Evolutionary conservation across 1,140 invertebrate species (phyloP).

Genomic region (Plectrocnemia conspersa): DNA sequence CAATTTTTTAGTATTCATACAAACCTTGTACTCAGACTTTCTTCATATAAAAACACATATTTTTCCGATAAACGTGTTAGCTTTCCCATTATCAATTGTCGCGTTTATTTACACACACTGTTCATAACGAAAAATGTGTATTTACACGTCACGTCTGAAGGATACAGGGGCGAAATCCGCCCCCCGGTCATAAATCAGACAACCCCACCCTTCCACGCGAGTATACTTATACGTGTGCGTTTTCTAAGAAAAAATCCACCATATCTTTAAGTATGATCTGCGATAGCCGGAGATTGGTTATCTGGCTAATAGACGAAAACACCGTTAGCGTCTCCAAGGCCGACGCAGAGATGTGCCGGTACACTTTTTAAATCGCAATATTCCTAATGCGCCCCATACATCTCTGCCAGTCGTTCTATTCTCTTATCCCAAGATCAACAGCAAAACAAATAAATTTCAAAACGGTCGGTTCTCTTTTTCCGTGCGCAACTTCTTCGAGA

Average conservation of each 20-base stretch:
- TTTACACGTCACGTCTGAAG: not conserved
- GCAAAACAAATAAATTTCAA: constrained; percentile 17
- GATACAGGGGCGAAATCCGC: not conserved
- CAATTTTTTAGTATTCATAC: too few relatives aligned
- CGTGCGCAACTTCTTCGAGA: constrained; percentile 12
- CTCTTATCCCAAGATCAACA: constrained; percentile 1
- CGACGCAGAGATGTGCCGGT: not conserved
- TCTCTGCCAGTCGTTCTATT: constrained; percentile 12
- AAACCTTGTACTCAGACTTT: too few relatives aligned
- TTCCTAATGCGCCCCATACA: constrained; percentile 19
- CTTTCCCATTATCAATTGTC: too few relatives aligned
- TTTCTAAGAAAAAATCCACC: too few relatives aligned
- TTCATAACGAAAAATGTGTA: not conserved
- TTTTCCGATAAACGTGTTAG: too few relatives aligned
- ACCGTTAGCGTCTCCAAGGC: not conserved
- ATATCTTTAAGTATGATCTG: not conserved
- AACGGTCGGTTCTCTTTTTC: too few relatives aligned
- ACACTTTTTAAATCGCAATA: constrained; percentile 23
- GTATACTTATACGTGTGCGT: too few relatives aligned
- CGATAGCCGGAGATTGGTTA: constrained; percentile 27
- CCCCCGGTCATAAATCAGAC: constrained; percentile 18
- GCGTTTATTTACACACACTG: too few relatives aligned
- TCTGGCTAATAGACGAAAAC: constrained; percentile 30
- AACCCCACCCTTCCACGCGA: not conserved
- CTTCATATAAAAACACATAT: too few relatives aligned